A percentile compares a stretch with the other conserved stretches of the same genome.
Evolutionary conservation across 2,113 vertebrate genomes (phyloP).

Genomic region (Paramisgurnus dabryanus): DNA sequence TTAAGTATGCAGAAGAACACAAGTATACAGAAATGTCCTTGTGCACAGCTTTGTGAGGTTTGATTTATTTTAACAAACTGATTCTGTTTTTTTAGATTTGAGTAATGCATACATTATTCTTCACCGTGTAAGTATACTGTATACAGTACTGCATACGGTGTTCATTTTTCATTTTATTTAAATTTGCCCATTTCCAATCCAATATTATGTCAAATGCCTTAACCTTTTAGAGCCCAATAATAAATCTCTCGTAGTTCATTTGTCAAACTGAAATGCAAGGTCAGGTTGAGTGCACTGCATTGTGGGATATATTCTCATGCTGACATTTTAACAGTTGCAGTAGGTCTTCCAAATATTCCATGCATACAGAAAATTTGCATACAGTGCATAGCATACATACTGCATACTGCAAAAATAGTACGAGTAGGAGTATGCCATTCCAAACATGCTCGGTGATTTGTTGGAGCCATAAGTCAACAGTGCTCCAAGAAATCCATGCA

Average conservation of each 20-base stretch:
- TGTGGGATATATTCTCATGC: neutral
- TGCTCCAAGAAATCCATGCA: neutral
- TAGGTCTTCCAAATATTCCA: neutral
- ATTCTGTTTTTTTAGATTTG: no score
- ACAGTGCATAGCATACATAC: neutral
- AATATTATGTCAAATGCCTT: no score
- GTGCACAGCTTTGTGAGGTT: neutral
- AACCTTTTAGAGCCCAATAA: neutral
- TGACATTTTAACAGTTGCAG: neutral
- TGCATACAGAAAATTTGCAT: slow-evolving; percentile 15
- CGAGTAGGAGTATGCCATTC: slow-evolving; percentile 23
- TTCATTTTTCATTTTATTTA: no score
- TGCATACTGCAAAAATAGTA: slow-evolving; percentile 28
- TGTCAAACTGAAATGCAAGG: neutral
- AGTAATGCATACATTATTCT: no score
- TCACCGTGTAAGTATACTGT: no score
- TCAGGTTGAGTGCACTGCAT: neutral
- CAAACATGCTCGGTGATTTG: slow-evolving; percentile 3
- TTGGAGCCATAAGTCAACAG: neutral
- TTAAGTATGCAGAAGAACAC: no score
- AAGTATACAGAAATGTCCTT: neutral
- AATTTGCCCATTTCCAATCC: no score
- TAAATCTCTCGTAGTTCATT: neutral
- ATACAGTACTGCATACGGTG: no score
- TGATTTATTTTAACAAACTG: no score